These are phyloP conservation scores for Xanthorhoe spadicearia DNA, from an alignment of 2,888 invertebrate species.

Conservation along the genomic window DNA sequence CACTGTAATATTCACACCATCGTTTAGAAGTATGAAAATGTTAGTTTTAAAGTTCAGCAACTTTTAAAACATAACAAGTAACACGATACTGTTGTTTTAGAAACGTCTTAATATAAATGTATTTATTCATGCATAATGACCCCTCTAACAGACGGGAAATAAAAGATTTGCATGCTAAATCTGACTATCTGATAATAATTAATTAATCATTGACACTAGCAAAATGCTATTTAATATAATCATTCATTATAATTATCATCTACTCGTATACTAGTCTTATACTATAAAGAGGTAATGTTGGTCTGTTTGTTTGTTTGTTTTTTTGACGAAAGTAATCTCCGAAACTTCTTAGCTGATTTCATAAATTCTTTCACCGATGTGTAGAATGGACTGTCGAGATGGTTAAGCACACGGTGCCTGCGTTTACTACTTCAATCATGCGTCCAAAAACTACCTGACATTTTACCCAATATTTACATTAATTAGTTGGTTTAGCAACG, in stretches of 20 bases:
- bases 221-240: neutral
- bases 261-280: no score
- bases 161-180: constrained; percentile 13
- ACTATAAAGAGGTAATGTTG: no score
- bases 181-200: neutral
- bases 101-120: neutral
- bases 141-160: constrained; percentile 5
- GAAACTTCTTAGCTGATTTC: no score
- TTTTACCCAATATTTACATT: constrained; percentile 67
- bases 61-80: neutral
- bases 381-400: no score
- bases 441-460: no score
- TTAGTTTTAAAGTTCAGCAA: neutral
- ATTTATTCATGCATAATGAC: neutral
- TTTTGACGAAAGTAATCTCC: no score
- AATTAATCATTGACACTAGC: neutral
- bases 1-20: no score
- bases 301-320: no score
- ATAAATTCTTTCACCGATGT: no score
- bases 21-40: no score
- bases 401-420: no score
- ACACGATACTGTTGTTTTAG: constrained; percentile 1
- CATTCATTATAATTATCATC: neutral
- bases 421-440: no score
- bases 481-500: constrained; percentile 59